These are phyloP conservation scores for Linepithema humile DNA, from an alignment of 1,140 invertebrate species.

Conservation along the genomic window DNA sequence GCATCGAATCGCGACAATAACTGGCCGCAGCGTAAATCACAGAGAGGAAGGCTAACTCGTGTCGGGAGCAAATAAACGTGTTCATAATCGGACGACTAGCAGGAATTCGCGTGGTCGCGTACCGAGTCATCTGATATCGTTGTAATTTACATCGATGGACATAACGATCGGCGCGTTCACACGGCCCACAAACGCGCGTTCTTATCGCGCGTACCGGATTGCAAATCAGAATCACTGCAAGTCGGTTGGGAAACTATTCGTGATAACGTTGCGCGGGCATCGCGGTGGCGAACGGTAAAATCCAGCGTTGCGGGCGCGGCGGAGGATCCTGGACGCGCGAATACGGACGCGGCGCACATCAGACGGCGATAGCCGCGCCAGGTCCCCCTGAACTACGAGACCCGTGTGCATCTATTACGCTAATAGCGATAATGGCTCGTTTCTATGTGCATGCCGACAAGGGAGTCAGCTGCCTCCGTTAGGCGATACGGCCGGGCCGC, in stretches of 20 bases:
- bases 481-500: conserved; percentile 1
- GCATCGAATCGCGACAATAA: background rate
- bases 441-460: conserved; percentile 39
- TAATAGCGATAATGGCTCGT: conserved; percentile 55
- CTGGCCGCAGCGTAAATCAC: background rate
- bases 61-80: conserved; percentile 3
- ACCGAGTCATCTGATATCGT: conserved; percentile 37
- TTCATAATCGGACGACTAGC: conserved; percentile 10
- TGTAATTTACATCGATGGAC: conserved; percentile 46
- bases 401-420: conserved; percentile 45
- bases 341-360: background rate
- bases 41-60: background rate
- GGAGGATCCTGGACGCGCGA: conserved; percentile 14
- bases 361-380: background rate
- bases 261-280: conserved; percentile 40
- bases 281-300: conserved; percentile 53
- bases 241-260: conserved; percentile 41
- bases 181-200: background rate
- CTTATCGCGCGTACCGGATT: conserved; percentile 38
- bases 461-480: conserved; percentile 35
- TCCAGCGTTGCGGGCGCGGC: conserved; percentile 10
- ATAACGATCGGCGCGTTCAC: conserved; percentile 21
- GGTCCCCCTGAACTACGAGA: background rate
- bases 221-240: conserved; percentile 47
- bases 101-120: background rate